Evolutionary conservation across 2,113 vertebrate genomes (phyloP).

Genomic region (Xenus cinereus): DNA sequence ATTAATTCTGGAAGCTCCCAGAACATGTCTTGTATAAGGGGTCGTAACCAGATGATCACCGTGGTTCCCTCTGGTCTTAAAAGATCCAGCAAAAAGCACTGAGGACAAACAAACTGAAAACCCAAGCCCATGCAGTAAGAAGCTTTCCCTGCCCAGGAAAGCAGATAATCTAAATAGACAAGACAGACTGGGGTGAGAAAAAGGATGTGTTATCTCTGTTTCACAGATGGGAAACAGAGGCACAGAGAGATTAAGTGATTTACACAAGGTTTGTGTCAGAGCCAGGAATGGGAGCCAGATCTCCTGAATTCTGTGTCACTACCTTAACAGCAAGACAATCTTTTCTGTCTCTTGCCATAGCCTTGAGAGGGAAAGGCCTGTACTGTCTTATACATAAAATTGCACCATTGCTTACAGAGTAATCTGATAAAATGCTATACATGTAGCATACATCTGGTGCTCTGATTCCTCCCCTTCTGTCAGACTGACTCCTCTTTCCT

Average conservation of each 20-base stretch:
- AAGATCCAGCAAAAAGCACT: not conserved
- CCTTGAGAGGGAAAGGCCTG: not conserved
- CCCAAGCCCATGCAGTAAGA: constrained; percentile 36
- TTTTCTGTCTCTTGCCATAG: not conserved
- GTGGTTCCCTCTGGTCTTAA: constrained; percentile 6
- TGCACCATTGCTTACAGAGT: not conserved
- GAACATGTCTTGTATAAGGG: not conserved
- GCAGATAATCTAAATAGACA: constrained; percentile 68
- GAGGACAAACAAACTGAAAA: constrained; percentile 50
- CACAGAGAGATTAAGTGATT: constrained; percentile 67
- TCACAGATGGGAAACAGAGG: constrained; percentile 69
- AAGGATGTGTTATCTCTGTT: constrained; percentile 68
- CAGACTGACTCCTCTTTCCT: not conserved
- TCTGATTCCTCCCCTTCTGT: constrained; percentile 7
- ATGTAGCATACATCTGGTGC: not conserved
- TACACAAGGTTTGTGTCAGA: constrained; percentile 66
- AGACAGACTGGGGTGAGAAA: constrained; percentile 62
- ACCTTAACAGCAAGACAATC: constrained; percentile 42
- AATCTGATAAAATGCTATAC: not conserved
- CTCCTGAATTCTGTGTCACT: constrained; percentile 44
- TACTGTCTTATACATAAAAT: not conserved
- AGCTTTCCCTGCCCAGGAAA: constrained; percentile 56
- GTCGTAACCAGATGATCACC: constrained; percentile 42
- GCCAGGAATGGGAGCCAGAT: constrained; percentile 61
- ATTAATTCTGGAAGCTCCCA: not conserved